Evolutionary conservation across 2,797 vertebrate species (phyloP).

Genomic region (Mormyrops attenuatus): DNA sequence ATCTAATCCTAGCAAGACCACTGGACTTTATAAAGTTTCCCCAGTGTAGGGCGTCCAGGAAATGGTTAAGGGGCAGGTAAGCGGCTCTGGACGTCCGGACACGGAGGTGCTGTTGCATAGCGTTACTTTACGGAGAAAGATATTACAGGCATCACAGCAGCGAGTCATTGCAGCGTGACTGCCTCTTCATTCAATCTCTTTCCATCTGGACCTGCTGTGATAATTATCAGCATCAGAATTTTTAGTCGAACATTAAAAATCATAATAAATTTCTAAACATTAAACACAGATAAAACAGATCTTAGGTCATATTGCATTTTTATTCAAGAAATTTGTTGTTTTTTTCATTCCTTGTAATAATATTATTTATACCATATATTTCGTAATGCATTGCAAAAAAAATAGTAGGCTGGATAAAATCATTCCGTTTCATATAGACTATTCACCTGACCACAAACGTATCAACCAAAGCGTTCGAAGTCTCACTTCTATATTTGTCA

Average conservation of each 20-base stretch:
- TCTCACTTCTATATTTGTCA: background rate
- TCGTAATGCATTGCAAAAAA: background rate
- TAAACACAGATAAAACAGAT: background rate
- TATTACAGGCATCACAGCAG: background rate
- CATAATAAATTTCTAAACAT: background rate
- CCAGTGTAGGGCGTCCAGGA: background rate
- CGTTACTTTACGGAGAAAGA: background rate
- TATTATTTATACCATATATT: background rate
- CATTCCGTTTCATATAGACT: background rate
- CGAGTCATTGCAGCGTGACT: background rate
- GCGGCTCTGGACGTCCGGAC: background rate
- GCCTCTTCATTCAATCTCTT: background rate
- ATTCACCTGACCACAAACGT: background rate
- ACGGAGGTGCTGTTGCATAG: background rate
- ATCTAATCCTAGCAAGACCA: background rate
- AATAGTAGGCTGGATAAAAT: background rate
- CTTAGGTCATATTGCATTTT: background rate
- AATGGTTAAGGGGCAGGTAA: background rate
- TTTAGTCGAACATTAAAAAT: background rate
- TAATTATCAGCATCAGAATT: background rate
- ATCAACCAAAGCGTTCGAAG: background rate
- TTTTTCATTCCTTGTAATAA: background rate
- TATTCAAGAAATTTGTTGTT: background rate
- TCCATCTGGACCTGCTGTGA: slow-evolving; percentile 7
- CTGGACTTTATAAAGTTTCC: background rate